phyloP scores from a whole-genome alignment of 2,113 vertebrate species.

The Sus scrofa region DNA sequence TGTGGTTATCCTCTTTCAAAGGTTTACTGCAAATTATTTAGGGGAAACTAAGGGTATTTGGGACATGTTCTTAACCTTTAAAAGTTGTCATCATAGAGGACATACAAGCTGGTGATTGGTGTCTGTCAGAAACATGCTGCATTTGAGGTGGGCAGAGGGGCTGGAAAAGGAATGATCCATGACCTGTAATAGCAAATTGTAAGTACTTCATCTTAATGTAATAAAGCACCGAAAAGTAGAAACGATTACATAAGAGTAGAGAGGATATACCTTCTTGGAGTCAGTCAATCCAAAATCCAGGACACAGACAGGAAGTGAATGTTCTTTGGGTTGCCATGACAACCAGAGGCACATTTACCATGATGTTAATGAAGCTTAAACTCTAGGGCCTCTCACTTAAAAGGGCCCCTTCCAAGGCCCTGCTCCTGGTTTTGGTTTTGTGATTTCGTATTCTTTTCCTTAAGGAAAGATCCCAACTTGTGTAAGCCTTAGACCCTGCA shows the following conservation, averaged over 20 bases:
- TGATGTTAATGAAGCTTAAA: neutral
- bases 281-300: neutral
- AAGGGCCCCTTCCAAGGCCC: neutral
- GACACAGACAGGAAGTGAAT: neutral
- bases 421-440: neutral
- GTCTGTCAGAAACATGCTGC: neutral
- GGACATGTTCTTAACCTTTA: neutral
- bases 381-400: neutral
- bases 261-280: neutral
- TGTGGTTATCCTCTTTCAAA: neutral
- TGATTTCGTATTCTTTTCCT: constrained; percentile 36
- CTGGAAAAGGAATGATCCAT: neutral
- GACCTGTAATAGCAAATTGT: no score
- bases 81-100: neutral
- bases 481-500: neutral
- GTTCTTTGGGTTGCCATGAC: constrained; percentile 31
- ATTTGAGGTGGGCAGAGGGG: neutral
- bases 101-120: neutral
- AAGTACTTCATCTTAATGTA: neutral
- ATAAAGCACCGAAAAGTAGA: neutral
- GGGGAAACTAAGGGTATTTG: constrained; percentile 4
- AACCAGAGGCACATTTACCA: neutral
- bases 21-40: neutral
- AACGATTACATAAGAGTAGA: neutral
- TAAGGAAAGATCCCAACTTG: constrained; percentile 1